These are phyloP conservation scores for Protonemura montana DNA, from an alignment of 2,888 invertebrate species.

Conservation along the genomic window DNA sequence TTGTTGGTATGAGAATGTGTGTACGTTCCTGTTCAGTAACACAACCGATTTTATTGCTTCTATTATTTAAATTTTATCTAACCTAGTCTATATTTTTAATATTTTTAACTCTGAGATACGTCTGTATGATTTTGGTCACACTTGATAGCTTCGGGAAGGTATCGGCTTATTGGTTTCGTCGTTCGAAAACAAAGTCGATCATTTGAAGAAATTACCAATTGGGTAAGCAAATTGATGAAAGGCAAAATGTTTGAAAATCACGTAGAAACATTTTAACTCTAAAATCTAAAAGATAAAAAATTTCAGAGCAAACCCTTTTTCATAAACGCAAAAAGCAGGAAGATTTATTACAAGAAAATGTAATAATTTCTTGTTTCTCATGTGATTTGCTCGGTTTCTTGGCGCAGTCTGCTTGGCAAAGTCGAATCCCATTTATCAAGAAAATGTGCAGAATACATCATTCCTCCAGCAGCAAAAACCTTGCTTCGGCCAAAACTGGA, in stretches of 20 bases:
- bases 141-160: too few relatives aligned
- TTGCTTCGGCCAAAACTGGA: neutral
- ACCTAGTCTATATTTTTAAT: neutral
- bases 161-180: too few relatives aligned
- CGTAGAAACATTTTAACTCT: too few relatives aligned
- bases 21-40: neutral
- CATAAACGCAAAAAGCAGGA: too few relatives aligned
- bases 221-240: too few relatives aligned
- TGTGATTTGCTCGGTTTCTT: neutral
- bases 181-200: too few relatives aligned
- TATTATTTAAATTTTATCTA: neutral
- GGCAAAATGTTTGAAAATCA: too few relatives aligned
- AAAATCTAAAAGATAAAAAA: too few relatives aligned
- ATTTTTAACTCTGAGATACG: too few relatives aligned
- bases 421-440: neutral
- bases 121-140: too few relatives aligned
- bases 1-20: slow-evolving; percentile 38
- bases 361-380: neutral
- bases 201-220: too few relatives aligned
- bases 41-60: neutral
- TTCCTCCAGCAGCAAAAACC: neutral
- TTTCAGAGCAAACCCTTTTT: too few relatives aligned
- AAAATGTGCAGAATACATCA: neutral
- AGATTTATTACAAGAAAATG: neutral
- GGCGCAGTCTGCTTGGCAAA: neutral